Conservation (phyloP, 2,888 invertebrate genomes). For the Nebria salina region DNA sequence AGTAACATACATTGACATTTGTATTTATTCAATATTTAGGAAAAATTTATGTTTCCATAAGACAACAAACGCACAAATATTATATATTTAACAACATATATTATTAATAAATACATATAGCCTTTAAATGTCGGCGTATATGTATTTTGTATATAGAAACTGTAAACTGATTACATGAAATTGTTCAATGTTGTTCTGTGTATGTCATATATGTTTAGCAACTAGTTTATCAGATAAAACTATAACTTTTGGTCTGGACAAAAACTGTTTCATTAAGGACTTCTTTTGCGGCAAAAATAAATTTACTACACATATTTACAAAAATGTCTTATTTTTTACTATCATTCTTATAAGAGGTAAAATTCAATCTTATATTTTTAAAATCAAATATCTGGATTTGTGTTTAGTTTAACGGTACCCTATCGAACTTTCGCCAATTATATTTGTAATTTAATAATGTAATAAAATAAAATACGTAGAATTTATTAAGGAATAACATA, state of each 20-base stretch:
- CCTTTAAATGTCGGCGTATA: slow-evolving; percentile 35
- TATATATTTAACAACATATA: slow-evolving; percentile 29
- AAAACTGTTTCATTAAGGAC: not conserved
- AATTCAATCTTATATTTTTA: too few relatives aligned
- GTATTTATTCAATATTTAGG: slow-evolving; percentile 36
- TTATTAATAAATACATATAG: slow-evolving; percentile 9
- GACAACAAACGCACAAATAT: slow-evolving; percentile 42
- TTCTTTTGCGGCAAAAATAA: not conserved
- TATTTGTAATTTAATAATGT: too few relatives aligned
- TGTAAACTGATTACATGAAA: slow-evolving; percentile 11
- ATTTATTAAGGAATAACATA: too few relatives aligned
- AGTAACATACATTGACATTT: slow-evolving; percentile 29
- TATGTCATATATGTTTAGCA: slow-evolving; percentile 31
- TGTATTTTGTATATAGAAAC: slow-evolving; percentile 34
- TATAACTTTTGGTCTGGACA: not conserved
- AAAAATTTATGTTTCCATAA: slow-evolving; percentile 30
- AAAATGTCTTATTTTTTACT: not conserved
- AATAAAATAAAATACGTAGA: too few relatives aligned
- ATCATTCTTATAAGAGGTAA: too few relatives aligned
- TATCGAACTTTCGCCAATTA: too few relatives aligned
- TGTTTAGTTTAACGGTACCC: too few relatives aligned
- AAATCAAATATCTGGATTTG: too few relatives aligned
- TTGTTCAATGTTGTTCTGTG: slow-evolving; percentile 33
- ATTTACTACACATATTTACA: slow-evolving; percentile 1
- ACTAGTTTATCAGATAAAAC: slow-evolving; percentile 5